phyloP scores from a whole-genome alignment of 2,113 vertebrate genomes.

The Carassius carassius region DNA sequence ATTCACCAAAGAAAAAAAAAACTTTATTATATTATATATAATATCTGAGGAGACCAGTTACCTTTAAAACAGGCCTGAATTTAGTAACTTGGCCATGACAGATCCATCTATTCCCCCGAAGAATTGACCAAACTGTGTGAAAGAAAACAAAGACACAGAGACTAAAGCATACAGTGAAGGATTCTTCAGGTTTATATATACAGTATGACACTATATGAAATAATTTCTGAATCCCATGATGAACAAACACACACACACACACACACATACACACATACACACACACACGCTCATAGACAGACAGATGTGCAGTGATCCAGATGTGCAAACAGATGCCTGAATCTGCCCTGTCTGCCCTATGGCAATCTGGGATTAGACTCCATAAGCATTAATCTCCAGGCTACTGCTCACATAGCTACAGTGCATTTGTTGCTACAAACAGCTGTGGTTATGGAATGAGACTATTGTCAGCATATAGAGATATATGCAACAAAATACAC shows the following conservation, averaged over 20 bases:
- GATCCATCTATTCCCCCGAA: no score
- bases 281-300: background rate
- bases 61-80: no score
- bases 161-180: background rate
- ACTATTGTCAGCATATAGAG: background rate
- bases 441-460: background rate
- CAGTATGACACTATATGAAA: background rate
- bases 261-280: background rate
- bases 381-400: conserved; percentile 24
- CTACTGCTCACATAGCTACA: conserved; percentile 25
- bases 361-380: conserved; percentile 42
- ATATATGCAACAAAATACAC: background rate
- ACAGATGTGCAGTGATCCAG: conserved; percentile 19
- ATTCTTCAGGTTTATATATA: conserved; percentile 1
- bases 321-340: conserved; percentile 42
- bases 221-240: background rate
- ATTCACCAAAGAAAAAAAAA: no score
- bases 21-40: no score
- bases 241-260: conserved; percentile 11
- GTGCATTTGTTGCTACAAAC: background rate
- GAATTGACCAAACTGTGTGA: no score
- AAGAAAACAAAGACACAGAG: no score
- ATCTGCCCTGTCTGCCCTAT: conserved; percentile 4
- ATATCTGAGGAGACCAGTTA: no score
- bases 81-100: no score